phyloP scores from a whole-genome alignment of 2,113 vertebrate genomes.

The Cricetomys ansorgei region DNA sequence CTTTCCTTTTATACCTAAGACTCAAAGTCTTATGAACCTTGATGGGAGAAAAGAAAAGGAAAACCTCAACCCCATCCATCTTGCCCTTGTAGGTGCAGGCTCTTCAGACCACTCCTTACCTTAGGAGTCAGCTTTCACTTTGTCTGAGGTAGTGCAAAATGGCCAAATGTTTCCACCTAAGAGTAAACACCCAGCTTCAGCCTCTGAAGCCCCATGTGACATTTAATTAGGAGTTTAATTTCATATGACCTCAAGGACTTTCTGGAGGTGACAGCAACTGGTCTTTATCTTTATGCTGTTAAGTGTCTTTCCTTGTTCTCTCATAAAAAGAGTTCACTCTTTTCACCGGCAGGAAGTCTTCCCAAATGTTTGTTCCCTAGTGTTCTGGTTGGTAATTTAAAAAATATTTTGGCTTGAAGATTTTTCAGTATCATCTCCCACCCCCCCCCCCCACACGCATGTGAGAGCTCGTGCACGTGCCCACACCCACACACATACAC shows the following conservation, averaged over 20 bases:
- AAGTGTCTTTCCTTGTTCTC: neutral
- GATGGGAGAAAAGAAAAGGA: neutral
- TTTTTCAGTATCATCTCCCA: neutral
- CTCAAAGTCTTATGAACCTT: neutral
- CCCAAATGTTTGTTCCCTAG: neutral
- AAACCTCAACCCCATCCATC: neutral
- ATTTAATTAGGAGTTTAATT: neutral
- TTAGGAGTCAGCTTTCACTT: neutral
- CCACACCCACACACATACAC: neutral
- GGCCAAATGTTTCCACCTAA: neutral
- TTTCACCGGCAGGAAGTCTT: neutral
- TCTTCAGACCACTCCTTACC: neutral
- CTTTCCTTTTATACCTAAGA: neutral
- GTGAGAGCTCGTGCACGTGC: neutral
- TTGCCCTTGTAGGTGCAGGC: neutral
- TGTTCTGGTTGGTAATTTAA: neutral
- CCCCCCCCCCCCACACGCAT: neutral
- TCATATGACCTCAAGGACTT: neutral
- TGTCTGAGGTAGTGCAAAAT: neutral
- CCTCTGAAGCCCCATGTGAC: neutral
- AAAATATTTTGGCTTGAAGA: constrained; percentile 17
- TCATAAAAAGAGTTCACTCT: neutral
- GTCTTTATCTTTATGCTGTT: neutral
- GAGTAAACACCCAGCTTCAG: neutral
- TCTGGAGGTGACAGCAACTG: neutral